These are phyloP conservation scores for Edolisoma coerulescens DNA, from an alignment of 2,113 vertebrate genomes.

Conservation along the genomic window DNA sequence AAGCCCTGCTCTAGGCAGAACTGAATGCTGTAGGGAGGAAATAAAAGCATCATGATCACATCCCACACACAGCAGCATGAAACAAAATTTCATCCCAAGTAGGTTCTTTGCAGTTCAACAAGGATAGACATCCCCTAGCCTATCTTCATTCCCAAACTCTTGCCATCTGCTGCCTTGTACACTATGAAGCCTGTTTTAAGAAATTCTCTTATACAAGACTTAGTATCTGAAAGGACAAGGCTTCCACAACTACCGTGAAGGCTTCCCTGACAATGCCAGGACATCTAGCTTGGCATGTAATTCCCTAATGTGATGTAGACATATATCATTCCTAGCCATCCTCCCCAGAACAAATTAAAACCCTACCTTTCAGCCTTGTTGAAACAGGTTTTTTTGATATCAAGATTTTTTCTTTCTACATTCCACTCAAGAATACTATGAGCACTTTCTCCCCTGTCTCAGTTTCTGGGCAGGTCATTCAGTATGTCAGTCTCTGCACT, in stretches of 20 bases:
- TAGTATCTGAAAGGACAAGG: neutral
- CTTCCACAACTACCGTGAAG: neutral
- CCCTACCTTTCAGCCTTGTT: neutral
- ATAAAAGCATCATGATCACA: neutral
- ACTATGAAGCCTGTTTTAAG: neutral
- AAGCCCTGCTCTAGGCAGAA: neutral
- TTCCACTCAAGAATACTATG: neutral
- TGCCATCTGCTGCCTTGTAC: neutral
- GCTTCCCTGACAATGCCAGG: neutral
- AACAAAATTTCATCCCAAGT: neutral
- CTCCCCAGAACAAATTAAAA: neutral
- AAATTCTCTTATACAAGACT: neutral
- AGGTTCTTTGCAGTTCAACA: neutral
- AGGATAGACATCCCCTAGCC: neutral
- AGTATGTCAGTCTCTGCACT: neutral
- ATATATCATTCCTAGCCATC: neutral
- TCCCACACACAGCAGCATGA: neutral
- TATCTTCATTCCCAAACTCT: neutral
- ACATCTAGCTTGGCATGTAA: neutral
- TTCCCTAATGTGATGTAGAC: neutral
- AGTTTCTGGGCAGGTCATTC: neutral
- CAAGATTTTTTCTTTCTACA: neutral
- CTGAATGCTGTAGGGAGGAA: neutral
- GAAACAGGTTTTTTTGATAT: neutral
- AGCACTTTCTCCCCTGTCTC: neutral